phyloP scores from a whole-genome alignment of 2,113 vertebrate genomes.

The Rhadina sibilatrix region DNA sequence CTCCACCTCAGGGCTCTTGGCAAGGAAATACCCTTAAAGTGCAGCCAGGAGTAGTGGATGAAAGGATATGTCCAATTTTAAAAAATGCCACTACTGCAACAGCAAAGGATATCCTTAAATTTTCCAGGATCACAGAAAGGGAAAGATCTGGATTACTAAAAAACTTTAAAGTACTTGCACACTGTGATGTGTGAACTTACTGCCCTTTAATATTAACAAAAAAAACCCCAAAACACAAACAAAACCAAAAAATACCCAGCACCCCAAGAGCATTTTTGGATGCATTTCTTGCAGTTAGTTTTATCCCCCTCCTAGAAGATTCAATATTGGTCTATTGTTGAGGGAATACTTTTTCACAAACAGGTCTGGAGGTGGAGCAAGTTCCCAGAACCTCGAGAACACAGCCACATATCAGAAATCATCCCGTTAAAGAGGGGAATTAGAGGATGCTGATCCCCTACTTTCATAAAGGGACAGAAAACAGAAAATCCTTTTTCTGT shows the following conservation, averaged over 20 bases:
- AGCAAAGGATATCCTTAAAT: constrained; percentile 27
- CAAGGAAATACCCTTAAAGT: neutral
- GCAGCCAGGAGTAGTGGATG: neutral
- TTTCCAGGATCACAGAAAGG: neutral
- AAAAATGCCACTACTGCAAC: neutral
- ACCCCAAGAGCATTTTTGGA: neutral
- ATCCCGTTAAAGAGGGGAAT: neutral
- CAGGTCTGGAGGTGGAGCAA: neutral
- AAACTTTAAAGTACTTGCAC: neutral
- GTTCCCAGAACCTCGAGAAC: neutral
- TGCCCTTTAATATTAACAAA: neutral
- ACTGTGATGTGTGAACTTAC: neutral
- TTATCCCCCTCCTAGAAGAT: neutral
- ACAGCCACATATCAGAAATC: rapidly evolving
- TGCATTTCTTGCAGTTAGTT: neutral
- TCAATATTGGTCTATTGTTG: neutral
- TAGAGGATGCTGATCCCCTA: rapidly evolving
- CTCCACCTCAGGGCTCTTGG: neutral
- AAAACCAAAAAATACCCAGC: neutral
- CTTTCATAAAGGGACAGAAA: neutral
- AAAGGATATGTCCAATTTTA: neutral
- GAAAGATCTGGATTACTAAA: neutral
- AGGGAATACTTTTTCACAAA: neutral
- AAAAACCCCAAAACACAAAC: too few species aligned
- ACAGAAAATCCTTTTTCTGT: neutral